Conservation (phyloP, 2,888 invertebrate genomes). For the Pammene fasciana region DNA sequence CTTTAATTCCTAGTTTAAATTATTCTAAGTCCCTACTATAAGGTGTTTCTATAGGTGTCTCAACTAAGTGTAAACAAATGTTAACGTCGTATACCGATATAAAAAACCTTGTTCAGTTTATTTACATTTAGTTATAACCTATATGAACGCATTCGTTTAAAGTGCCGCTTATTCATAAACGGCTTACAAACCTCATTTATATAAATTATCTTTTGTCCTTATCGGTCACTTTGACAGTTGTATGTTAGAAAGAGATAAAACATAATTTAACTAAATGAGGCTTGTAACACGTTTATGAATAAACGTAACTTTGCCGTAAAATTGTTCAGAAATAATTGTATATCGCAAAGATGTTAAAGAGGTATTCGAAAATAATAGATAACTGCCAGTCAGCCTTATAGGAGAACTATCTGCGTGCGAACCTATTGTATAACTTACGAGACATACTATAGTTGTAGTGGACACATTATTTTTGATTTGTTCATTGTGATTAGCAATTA, state of each 20-base stretch:
- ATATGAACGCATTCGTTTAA: slow-evolving; percentile 10
- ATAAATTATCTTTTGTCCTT: too few relatives aligned
- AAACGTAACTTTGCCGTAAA: not conserved
- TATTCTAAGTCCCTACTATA: slow-evolving; percentile 17
- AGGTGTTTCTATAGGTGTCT: slow-evolving; percentile 7
- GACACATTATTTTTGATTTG: slow-evolving; percentile 23
- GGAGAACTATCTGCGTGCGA: slow-evolving; percentile 20
- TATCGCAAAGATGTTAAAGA: slow-evolving; percentile 10
- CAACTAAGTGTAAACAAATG: slow-evolving; percentile 15
- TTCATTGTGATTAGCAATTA: slow-evolving; percentile 19
- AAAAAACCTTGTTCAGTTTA: slow-evolving; percentile 1
- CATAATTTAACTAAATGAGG: too few relatives aligned
- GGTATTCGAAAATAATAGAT: slow-evolving; percentile 25
- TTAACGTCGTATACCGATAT: not conserved
- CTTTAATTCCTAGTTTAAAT: slow-evolving; percentile 49
- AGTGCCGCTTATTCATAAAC: not conserved
- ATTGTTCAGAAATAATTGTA: slow-evolving; percentile 20
- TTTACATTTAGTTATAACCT: slow-evolving; percentile 23
- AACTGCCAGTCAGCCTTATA: slow-evolving; percentile 43
- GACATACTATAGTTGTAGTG: slow-evolving; percentile 22
- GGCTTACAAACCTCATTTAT: too few relatives aligned
- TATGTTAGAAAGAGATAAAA: too few relatives aligned
- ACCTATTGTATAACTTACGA: slow-evolving; percentile 8
- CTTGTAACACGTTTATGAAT: too few relatives aligned
- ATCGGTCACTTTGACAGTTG: too few relatives aligned